These are phyloP conservation scores for Lepidurus couesii DNA, from an alignment of 1,140 invertebrate species.

Conservation along the genomic window DNA sequence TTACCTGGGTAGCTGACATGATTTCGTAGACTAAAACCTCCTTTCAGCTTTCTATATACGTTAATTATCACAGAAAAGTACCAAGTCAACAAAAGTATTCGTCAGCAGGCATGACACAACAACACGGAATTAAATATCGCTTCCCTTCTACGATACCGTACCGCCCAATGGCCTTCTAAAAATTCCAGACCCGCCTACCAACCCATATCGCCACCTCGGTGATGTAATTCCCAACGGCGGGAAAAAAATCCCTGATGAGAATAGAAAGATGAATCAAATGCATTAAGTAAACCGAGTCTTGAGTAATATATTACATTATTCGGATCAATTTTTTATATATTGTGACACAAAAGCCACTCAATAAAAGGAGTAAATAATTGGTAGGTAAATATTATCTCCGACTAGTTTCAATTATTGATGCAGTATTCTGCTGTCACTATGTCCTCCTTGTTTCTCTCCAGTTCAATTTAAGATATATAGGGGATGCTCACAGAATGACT, in stretches of 20 bases:
- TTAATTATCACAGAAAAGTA: neutral
- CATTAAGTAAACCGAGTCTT: too few relatives aligned
- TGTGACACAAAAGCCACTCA: too few relatives aligned
- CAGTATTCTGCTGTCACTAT: neutral
- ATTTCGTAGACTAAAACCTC: neutral
- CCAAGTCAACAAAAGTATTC: neutral
- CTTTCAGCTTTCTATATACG: neutral
- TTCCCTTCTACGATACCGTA: neutral
- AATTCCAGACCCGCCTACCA: neutral
- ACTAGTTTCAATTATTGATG: neutral
- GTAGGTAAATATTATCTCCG: neutral
- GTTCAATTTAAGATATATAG: neutral
- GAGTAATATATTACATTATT: too few relatives aligned
- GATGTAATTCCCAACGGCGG: neutral
- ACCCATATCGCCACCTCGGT: neutral
- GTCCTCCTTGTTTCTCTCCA: neutral
- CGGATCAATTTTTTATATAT: too few relatives aligned
- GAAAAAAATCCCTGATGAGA: too few relatives aligned
- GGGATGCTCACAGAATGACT: neutral
- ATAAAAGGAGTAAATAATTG: neutral
- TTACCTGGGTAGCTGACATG: slow-evolving; percentile 2
- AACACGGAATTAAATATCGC: slow-evolving; percentile 11
- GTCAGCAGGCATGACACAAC: slow-evolving; percentile 18
- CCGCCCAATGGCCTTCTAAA: neutral
- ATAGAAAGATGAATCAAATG: too few relatives aligned